Evolutionary conservation across 2,888 invertebrate genomes (phyloP), one percentile per base, ranked within the genome.

Genomic region (Lacanobia wlatinum): DNA sequence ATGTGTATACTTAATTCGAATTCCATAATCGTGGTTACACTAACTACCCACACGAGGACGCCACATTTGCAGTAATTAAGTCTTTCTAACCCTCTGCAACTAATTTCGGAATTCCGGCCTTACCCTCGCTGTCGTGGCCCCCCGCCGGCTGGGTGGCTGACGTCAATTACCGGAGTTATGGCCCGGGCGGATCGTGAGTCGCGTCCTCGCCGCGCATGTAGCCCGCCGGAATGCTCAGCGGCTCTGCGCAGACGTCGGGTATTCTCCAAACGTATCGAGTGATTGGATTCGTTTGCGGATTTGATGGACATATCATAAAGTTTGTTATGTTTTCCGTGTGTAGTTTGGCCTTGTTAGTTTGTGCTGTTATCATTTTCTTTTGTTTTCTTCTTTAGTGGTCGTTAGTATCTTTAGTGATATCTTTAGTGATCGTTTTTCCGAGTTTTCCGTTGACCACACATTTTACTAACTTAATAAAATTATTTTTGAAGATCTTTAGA

Each of bases 141-240:
- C 89, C 63, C 82, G 73, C 90, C 68, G 87, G 76, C 89, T 95
- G 95, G 95, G 95, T 95, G 95, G 95, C 92, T 92, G 85, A 93
- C 90, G 94, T 95, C 95, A 94, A 94, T 95, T 93, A 94, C 90
- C 88, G 89, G 93, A 94, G 94, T 94, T 94, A 95, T 93, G 91
- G 93, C 92, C 87, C 90, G 90, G 94, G 93, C 94, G 92, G 94
- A 91, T 95, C 95, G 95, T 95, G 95, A 91, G 90, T 87, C 86
- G 90, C 88, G 87, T 84, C 85, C 86, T 84, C 88, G 89, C 89
- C 88, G 91, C 89, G 92, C 91, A 91, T 93, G 93, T 93, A 91
- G 85, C 85, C 72, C 67, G 78, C 83, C 82, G 87, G 85, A 81
- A 83, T 86, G 87, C 70, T 56, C 76, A 21, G 38, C 43, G 43